Base-by-base conservation (phyloP, 2,797 vertebrate species). In the Karalla daura region DNA sequence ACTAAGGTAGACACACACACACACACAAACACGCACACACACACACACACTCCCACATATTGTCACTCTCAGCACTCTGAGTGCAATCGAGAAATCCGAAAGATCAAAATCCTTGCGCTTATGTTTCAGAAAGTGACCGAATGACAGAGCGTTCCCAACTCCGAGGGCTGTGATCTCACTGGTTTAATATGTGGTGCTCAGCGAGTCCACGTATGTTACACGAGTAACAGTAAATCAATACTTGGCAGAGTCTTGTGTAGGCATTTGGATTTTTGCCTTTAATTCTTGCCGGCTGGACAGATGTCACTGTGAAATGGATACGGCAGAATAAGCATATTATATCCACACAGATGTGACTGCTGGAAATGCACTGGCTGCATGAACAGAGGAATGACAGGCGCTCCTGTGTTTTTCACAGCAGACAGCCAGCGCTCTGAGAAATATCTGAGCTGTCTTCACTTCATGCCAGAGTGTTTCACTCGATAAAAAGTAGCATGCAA, bases 281-380 rank as follows among this genome's bases (percentile, higher is more conserved):
- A 78, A 83, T 85, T 88, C 75, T 39, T 24, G 21, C 64, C 76
- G 61, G 58, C 63, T 77, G 83, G 87, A 89, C 90, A 90, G 90
- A 92, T 90, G 90, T 91, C 87, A 83, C 86, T 69, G 82, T 80
- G 88, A 91, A 89, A 91, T 85, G 86, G 88, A 90, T 89, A 87
- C 51, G 72, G 78, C 84, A 74, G 84, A 78, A 84, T 66, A 74
- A 79, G 84, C 86, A 78, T 70, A 78, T 85, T 74, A 85, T 88
- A 78, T 74, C 81, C 76, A 59, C 79, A 60, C 87, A 88, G 89
- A 91, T 89, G 89, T 87, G 85, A 65, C 24, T 0, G 35, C 66
- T 65, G 61, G 61, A 77, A 80, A 64, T 12, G 72, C 44, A 52
- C 32, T 6, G 55, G 64, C 80, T 68, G 70, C 58, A 46, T n/a